These are phyloP conservation scores for Trachelus stipa DNA, from an alignment of 2,888 invertebrate species.

Conservation along the genomic window DNA sequence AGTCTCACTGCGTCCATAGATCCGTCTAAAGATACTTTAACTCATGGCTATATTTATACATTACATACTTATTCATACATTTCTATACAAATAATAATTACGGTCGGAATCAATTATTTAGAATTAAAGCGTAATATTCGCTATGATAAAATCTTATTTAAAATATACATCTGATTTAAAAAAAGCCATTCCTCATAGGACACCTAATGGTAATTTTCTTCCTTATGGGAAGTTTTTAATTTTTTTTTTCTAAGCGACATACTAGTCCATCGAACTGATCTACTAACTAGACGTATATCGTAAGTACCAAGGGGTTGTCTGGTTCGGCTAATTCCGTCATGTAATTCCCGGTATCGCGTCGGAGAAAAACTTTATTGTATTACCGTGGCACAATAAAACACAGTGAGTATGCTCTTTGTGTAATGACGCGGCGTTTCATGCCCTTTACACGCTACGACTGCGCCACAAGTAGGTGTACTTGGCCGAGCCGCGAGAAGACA, in stretches of 20 bases:
- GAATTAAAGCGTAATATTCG: neutral
- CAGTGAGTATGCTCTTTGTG: constrained; percentile 64
- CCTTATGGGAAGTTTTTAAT: neutral
- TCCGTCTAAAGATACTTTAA: neutral
- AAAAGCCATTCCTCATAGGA: neutral
- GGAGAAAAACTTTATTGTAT: constrained; percentile 42
- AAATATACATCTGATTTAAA: neutral
- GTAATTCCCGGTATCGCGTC: constrained; percentile 27
- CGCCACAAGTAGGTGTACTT: constrained; percentile 45
- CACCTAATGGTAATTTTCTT: neutral
- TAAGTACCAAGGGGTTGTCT: constrained; percentile 11
- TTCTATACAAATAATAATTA: neutral
- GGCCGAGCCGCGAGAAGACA: constrained; percentile 16
- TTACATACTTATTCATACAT: neutral
- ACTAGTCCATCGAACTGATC: neutral
- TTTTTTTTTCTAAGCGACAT: neutral
- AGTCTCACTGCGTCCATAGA: neutral
- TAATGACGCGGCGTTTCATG: constrained; percentile 62
- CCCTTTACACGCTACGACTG: constrained; percentile 46
- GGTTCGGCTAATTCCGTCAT: constrained; percentile 32
- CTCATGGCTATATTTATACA: neutral
- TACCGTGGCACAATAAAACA: constrained; percentile 56
- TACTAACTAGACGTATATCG: constrained; percentile 1
- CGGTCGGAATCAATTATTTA: neutral
- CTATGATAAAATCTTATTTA: neutral